Evolutionary conservation across 2,888 invertebrate species (phyloP), one percentile per base, ranked within the genome.

Genomic region (Conops quadrifasciatus): DNA sequence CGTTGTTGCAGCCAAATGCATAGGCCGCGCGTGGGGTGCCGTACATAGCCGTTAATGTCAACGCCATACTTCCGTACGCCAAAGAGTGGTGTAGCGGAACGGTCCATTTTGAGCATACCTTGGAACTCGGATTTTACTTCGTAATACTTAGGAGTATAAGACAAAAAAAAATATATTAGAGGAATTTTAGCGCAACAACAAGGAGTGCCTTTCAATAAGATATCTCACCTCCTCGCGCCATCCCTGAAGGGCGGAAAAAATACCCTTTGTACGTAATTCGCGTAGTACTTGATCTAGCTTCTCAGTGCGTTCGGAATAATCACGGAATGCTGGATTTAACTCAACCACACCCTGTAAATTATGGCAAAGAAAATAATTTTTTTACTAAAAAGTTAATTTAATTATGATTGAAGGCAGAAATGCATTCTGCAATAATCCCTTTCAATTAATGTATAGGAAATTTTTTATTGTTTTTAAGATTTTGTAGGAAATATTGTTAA

Each of bases 21-120:
- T 59, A 96, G 87, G 5, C 96, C 94, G 85, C 92, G 92, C 66
- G 91, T 90, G 47, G 94, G 94, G 86, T 95, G 93, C 82, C 90
- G 90, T 67, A 95, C 92, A 85, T 94, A 98, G 16, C 97, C 97
- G 84, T 95, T 97, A 72, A 98, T 94, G 84, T 96, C 96, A 68
- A 96, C 94, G 26, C 97, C 97, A 87, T 96, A 97, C 85, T 95
- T 95, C 77, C 94, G 91, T 78, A 96, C 94, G 67, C 97, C 97
- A 88, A 98, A 96, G 68, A 97, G 87, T 88, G 96, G 95, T 73
- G 96, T 94, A 71, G 96, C 97, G 72, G 95, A 94, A 76, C 97
- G 89, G 84, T 97, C 97, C 93, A 97, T 95, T 84, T 93, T 92
- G 78, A 90, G 81, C 36, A 90, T 82, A 75, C 87, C 88, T 76